phyloP scores from a whole-genome alignment of 2,797 vertebrate genomes.

The Chiroxiphia lanceolata region DNA sequence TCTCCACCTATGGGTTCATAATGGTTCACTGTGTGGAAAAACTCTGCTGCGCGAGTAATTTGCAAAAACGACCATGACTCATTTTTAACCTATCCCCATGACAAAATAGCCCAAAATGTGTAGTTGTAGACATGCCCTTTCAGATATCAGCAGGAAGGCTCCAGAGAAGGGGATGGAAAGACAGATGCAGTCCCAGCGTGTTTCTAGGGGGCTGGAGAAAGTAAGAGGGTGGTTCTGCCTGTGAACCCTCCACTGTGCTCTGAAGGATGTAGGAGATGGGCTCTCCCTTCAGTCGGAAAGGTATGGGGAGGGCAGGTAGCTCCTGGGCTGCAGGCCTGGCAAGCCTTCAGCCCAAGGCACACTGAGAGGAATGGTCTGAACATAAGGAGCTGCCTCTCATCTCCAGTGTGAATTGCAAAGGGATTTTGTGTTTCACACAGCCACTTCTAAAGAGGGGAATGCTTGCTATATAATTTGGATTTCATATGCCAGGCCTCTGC shows the following conservation, averaged over 20 bases:
- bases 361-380: background rate
- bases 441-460: conserved; percentile 1
- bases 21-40: conserved; percentile 28
- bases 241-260: background rate
- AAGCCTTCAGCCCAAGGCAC: background rate
- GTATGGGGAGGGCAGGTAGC: background rate
- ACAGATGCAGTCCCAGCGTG: background rate
- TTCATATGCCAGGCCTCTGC: conserved; percentile 30
- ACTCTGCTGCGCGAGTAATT: background rate
- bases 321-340: background rate
- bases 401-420: background rate
- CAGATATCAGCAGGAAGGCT: background rate
- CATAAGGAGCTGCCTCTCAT: conserved; percentile 4
- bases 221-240: background rate
- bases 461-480: conserved; percentile 43
- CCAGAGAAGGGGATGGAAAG: background rate
- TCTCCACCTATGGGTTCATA: conserved; percentile 38
- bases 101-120: conserved; percentile 34
- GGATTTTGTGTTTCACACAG: conserved; percentile 27
- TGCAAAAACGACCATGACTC: conserved; percentile 32
- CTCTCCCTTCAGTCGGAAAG: background rate
- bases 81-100: conserved; percentile 26
- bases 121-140: background rate
- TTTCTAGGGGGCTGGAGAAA: background rate
- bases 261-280: background rate